Evolutionary conservation across 35 echinoderm and acorn worm species (phyloP).

Genomic region (Lytechinus pictus): DNA sequence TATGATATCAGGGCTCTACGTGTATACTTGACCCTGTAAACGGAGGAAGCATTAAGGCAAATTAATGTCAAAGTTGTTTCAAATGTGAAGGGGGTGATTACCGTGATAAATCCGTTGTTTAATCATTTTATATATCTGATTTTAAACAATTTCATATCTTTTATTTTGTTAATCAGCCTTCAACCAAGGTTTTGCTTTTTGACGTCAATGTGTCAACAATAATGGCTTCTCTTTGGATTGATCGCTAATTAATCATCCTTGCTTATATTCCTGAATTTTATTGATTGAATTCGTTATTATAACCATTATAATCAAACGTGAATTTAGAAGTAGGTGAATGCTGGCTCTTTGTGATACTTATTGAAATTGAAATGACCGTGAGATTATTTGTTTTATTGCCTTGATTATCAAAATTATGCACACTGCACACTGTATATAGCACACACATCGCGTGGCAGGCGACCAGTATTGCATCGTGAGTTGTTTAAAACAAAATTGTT

Average conservation of each 20-base stretch:
- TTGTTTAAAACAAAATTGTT: not conserved
- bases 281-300: not conserved
- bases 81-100: constrained; percentile 34
- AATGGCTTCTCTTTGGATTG: not conserved
- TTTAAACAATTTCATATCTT: not conserved
- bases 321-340: not conserved
- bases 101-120: constrained; percentile 36
- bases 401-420: not conserved
- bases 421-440: constrained; percentile 19
- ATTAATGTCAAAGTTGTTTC: not conserved
- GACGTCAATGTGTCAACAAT: constrained; percentile 37
- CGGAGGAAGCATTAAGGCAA: not conserved
- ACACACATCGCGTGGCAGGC: constrained; percentile 35
- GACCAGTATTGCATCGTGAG: constrained; percentile 26
- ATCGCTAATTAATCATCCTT: constrained; percentile 14
- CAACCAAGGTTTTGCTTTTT: not conserved
- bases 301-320: constrained; percentile 23
- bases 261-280: not conserved
- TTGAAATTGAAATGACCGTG: constrained; percentile 23
- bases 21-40: not conserved
- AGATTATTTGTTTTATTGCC: constrained; percentile 2
- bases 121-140: not conserved
- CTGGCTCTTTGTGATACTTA: not conserved
- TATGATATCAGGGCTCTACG: not conserved
- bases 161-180: not conserved